Conservation (phyloP, 1,140 invertebrate genomes). For the Eriosoma lanigerum region DNA sequence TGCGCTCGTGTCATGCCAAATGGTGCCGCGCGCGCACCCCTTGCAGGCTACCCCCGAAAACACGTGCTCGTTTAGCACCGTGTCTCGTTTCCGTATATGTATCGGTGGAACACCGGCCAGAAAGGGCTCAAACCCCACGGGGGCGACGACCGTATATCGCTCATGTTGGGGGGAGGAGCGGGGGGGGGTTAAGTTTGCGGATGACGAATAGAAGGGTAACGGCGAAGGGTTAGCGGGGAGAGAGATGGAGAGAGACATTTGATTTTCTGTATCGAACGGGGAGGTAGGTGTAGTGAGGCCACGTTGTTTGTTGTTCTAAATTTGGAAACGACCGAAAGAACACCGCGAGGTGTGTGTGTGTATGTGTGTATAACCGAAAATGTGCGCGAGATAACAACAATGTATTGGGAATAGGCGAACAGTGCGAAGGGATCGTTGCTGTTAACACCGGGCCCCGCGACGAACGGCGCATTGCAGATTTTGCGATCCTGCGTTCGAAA, state of each 20-base stretch:
- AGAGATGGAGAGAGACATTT: background rate
- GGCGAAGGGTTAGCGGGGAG: background rate
- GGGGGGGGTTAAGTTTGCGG: background rate
- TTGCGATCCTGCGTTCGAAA: no score
- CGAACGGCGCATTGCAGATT: no score
- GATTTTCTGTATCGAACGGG: conserved; percentile 41
- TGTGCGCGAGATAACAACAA: no score
- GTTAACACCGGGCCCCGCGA: no score
- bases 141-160: background rate
- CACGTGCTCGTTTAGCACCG: conserved; percentile 48
- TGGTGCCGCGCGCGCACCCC: conserved; percentile 15
- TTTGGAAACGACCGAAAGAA: conserved; percentile 34
- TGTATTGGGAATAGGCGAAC: no score
- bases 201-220: no score
- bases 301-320: conserved; percentile 44
- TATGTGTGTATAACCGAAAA: background rate
- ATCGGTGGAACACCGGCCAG: background rate
- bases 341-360: background rate
- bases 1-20: conserved; percentile 40
- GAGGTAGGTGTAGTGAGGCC: no score
- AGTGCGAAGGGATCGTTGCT: no score
- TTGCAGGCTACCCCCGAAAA: conserved; percentile 20
- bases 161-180: no score
- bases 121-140: background rate
- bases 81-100: conserved; percentile 22